Evolutionary conservation across 2,797 vertebrate species (phyloP), one percentile per base, ranked within the genome.

Genomic region (Coccyzus lansbergi): DNA sequence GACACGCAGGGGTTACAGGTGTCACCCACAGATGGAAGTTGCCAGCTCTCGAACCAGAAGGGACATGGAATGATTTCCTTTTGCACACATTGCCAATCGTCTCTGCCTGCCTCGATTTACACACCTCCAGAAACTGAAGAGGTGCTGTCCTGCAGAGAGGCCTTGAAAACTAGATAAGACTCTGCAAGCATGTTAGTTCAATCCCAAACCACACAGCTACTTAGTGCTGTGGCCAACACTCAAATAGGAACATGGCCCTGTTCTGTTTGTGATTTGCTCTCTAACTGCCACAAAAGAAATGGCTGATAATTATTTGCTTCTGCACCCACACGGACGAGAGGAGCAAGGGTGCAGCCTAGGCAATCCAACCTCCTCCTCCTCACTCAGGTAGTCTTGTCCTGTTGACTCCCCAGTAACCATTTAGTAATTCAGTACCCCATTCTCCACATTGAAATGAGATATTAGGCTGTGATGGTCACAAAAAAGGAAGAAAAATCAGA

Each of bases 361-460:
- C 40, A 28, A n/a, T 4, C 52, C 42, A 29, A 7, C 31, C 49
- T 12, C n/a, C 0, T 2, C 21, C 3, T 6, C 19, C 51, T 24
- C 58, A 4, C 49, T 24, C 10, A 2, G 36, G 25, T 15, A 68
- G 24, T 17, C 22, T 9, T 4, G 10, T 24, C 40, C 38, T n/a
- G 29, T 24, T 2, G 9, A 42, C 64, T 80, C 56, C 38, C 16
- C 2, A 4, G 28, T 4, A 72, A 63, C 15, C 31, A 58, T 17
- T 29, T 29, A 52, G 42, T 31, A 58, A 3, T 26, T 22, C 18
- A 33, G 2, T 3, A 5, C 52, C 49, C 36, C 14, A 0, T 21
- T 29, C 34, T 87, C 40, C 38, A 12, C 6, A 48, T 10, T 34
- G 33, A 42, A 56, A 46, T 7, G 8, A 65, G 36, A 18, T 2